These are phyloP conservation scores for Heterotis niloticus DNA, from an alignment of 2,113 vertebrate species.

Conservation along the genomic window DNA sequence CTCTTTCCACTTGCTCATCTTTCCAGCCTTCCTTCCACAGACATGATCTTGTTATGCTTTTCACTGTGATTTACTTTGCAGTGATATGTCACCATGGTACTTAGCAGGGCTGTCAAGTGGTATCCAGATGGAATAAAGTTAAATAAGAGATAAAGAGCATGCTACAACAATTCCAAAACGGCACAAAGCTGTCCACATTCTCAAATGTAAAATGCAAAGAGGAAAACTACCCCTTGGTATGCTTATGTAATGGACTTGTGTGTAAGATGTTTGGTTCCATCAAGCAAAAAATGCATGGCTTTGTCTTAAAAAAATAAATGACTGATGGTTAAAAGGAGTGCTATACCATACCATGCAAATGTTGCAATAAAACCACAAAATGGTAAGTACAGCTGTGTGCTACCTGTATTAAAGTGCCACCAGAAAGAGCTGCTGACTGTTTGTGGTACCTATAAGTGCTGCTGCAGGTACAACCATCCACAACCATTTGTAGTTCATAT, in stretches of 20 bases:
- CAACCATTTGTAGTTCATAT: too few species aligned
- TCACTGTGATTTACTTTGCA: constrained; percentile 14
- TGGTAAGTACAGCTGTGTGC: neutral
- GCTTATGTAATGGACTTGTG: neutral
- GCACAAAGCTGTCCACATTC: neutral
- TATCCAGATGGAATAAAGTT: neutral
- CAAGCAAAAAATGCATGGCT: neutral
- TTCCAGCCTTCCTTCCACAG: neutral
- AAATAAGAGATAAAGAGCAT: neutral
- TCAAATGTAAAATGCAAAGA: neutral
- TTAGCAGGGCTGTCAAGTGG: neutral
- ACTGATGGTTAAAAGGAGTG: neutral
- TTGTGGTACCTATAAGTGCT: neutral
- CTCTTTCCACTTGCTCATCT: neutral
- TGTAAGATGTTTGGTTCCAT: too few species aligned
- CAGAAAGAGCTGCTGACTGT: neutral
- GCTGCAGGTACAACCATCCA: neutral
- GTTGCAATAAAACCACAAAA: neutral
- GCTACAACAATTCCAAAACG: neutral
- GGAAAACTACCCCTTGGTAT: neutral
- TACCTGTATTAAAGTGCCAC: neutral
- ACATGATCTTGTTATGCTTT: neutral
- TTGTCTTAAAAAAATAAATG: too few species aligned
- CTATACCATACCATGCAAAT: neutral
- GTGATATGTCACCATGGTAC: neutral